Evolutionary conservation across 2,797 vertebrate species (phyloP).

Genomic region (Orestias chungarensis): DNA sequence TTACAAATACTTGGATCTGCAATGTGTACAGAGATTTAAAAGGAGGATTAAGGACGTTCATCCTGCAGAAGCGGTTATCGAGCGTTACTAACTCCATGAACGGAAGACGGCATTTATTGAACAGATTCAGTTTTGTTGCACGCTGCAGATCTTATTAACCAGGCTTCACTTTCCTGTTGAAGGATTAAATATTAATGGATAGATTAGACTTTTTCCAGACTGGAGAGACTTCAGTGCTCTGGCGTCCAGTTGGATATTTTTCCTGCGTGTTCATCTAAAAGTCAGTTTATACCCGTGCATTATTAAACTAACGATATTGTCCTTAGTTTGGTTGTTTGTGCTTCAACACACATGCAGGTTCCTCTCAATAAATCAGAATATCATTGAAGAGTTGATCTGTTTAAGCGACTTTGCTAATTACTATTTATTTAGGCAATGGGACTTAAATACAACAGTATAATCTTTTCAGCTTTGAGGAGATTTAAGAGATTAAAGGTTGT

Average conservation of each 20-base stretch:
- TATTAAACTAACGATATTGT: not conserved
- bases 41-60: not conserved
- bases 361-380: not conserved
- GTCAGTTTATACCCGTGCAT: not conserved
- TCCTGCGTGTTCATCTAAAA: not conserved
- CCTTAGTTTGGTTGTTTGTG: too few species aligned
- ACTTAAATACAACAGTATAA: too few species aligned
- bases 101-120: not conserved
- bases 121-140: not conserved
- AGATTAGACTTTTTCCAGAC: constrained; percentile 13
- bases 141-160: not conserved
- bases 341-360: too few species aligned
- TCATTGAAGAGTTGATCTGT: not conserved
- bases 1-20: not conserved
- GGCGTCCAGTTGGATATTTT: not conserved
- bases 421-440: too few species aligned
- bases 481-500: too few species aligned
- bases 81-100: not conserved
- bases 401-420: too few species aligned
- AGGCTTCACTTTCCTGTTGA: not conserved
- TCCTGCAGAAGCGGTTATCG: too few species aligned
- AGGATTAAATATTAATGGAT: constrained; percentile 29
- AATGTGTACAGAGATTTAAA: too few species aligned
- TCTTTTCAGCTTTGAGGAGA: too few species aligned
- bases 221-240: constrained; percentile 4